Evolutionary conservation across 2,797 vertebrate species (phyloP).

Genomic region (Rhyacichthys aspro): DNA sequence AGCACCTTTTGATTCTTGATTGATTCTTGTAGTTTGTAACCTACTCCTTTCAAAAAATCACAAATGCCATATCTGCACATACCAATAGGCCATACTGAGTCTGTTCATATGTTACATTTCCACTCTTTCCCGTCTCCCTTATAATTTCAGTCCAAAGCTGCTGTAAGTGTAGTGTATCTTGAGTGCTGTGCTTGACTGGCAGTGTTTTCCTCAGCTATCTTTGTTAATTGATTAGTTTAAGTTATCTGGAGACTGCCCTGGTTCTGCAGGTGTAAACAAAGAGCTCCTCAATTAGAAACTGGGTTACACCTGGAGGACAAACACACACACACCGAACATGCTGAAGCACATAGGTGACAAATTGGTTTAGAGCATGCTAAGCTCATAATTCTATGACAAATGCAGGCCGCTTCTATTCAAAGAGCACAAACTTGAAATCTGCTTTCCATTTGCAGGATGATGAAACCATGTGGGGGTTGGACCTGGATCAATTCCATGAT

Average conservation of each 20-base stretch:
- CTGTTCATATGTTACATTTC: too few species aligned
- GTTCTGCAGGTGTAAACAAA: constrained; percentile 73
- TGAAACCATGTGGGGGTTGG: constrained; percentile 41
- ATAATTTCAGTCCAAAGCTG: background rate
- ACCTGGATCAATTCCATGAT: constrained; percentile 33
- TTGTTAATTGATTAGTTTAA: constrained; percentile 72
- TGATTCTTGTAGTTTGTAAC: too few species aligned
- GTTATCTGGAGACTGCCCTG: constrained; percentile 64
- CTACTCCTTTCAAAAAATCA: too few species aligned
- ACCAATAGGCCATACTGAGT: too few species aligned
- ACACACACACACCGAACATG: constrained; percentile 35
- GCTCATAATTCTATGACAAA: constrained; percentile 45
- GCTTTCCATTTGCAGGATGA: constrained; percentile 47
- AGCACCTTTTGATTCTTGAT: too few species aligned
- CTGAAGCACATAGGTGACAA: constrained; percentile 37
- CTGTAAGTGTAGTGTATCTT: constrained; percentile 15
- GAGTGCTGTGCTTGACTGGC: constrained; percentile 37
- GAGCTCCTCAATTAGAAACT: constrained; percentile 65
- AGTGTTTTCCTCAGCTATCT: constrained; percentile 44
- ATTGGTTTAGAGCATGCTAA: constrained; percentile 53
- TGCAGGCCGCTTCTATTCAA: constrained; percentile 38
- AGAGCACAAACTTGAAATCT: constrained; percentile 50
- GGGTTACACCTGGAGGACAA: constrained; percentile 74
- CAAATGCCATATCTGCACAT: too few species aligned
- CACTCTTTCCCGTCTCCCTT: background rate